Conservation (phyloP, 2,113 vertebrate genomes). For the Apus apus region DNA sequence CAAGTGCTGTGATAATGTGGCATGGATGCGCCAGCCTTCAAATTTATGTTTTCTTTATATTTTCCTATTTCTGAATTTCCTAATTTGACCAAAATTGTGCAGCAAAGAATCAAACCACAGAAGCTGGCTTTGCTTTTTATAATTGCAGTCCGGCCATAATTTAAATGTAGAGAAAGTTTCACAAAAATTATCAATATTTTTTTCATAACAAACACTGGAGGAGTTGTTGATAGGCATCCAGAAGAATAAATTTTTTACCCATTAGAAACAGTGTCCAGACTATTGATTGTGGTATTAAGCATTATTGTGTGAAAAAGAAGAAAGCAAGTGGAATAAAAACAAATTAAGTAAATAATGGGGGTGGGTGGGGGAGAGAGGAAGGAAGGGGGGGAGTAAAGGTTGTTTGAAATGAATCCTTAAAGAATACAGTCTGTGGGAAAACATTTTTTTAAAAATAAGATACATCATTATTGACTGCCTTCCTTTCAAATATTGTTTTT, state of each 20-base stretch:
- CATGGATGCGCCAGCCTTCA: neutral
- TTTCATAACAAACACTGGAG: neutral
- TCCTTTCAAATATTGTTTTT: neutral
- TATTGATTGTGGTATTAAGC: neutral
- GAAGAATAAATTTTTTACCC: neutral
- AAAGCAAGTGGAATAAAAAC: neutral
- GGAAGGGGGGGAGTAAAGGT: neutral
- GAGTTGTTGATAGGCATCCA: neutral
- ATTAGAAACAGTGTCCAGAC: neutral
- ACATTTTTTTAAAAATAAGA: neutral
- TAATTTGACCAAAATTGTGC: neutral
- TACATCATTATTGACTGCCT: neutral
- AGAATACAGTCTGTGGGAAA: neutral
- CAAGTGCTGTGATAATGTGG: neutral
- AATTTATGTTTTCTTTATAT: neutral
- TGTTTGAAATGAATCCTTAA: neutral
- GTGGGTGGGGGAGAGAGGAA: too few relatives aligned
- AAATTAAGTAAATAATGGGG: neutral
- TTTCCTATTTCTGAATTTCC: neutral
- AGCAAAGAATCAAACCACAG: neutral
- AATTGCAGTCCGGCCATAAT: neutral
- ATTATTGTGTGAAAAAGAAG: neutral
- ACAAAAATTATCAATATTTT: neutral
- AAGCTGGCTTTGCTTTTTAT: neutral
- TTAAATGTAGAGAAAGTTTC: neutral